These are phyloP conservation scores for Furcula furcula DNA, from an alignment of 2,888 invertebrate species.

Conservation along the genomic window DNA sequence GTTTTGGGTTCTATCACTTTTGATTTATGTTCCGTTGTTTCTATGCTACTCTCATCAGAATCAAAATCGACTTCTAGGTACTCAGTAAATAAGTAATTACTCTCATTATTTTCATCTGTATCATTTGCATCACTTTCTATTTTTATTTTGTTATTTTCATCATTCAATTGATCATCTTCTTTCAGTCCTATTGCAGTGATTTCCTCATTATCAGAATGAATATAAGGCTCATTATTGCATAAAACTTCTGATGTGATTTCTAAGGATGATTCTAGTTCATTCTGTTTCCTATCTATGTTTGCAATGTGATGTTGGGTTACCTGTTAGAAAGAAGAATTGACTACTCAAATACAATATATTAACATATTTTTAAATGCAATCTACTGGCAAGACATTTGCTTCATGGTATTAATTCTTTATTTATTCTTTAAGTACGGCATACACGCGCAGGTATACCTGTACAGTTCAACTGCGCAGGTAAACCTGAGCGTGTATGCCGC, in stretches of 20 bases:
- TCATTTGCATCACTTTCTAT: neutral
- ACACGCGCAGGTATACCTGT: too few relatives aligned
- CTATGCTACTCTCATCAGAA: neutral
- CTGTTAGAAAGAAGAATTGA: too few relatives aligned
- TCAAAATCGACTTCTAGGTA: neutral
- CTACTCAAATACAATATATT: too few relatives aligned
- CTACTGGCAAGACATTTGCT: too few relatives aligned
- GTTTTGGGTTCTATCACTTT: neutral
- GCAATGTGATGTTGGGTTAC: conserved; percentile 6
- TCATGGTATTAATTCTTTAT: too few relatives aligned
- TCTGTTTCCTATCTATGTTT: conserved; percentile 17
- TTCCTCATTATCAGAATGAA: neutral
- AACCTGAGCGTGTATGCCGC: too few relatives aligned
- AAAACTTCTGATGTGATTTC: neutral
- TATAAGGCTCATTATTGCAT: neutral
- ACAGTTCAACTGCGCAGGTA: too few relatives aligned
- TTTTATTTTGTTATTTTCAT: neutral
- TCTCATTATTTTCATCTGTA: neutral
- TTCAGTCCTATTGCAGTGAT: neutral
- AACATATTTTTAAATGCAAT: too few relatives aligned
- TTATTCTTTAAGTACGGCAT: too few relatives aligned
- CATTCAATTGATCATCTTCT: too few relatives aligned
- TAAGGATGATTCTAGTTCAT: conserved; percentile 17
- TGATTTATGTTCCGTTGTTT: neutral
- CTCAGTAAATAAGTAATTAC: neutral